These are phyloP conservation scores for Sigmodon hispidus DNA, from an alignment of 2,113 vertebrate genomes.

Conservation along the genomic window DNA sequence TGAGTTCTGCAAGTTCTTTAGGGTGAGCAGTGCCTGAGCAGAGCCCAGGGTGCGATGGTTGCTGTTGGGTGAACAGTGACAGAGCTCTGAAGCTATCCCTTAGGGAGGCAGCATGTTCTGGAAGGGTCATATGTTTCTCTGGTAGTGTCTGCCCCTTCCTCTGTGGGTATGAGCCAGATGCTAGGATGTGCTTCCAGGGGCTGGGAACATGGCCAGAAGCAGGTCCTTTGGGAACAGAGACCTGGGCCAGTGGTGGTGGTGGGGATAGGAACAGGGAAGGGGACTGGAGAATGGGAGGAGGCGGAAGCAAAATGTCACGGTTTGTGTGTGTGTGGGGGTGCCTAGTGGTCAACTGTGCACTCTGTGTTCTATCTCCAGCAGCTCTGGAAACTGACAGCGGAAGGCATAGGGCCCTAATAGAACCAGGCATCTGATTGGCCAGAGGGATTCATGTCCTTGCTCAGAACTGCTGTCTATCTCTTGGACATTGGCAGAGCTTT, in stretches of 20 bases:
- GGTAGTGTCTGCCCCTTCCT: slow-evolving; percentile 55
- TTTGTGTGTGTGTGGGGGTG: not conserved
- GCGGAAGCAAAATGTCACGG: slow-evolving; percentile 26
- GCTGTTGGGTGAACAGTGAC: slow-evolving; percentile 24
- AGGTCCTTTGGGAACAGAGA: slow-evolving; percentile 66
- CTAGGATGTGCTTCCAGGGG: slow-evolving; percentile 57
- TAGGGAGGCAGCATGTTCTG: slow-evolving; percentile 49
- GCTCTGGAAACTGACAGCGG: slow-evolving; percentile 41
- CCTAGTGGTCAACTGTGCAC: not conserved
- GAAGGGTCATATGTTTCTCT: slow-evolving; percentile 53
- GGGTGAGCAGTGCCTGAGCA: slow-evolving; percentile 25
- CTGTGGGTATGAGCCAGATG: slow-evolving; percentile 56
- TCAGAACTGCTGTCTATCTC: not conserved
- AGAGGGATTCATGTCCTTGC: not conserved
- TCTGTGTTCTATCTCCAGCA: slow-evolving; percentile 58
- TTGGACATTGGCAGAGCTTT: slow-evolving; percentile 38
- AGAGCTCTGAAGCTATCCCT: slow-evolving; percentile 38
- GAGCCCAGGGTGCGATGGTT: not conserved
- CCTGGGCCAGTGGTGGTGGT: not conserved
- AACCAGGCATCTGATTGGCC: not conserved
- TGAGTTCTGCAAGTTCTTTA: not conserved
- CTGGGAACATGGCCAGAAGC: slow-evolving; percentile 62
- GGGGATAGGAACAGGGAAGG: not conserved
- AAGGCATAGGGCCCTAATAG: slow-evolving; percentile 16
- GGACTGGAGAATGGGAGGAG: not conserved